These are phyloP conservation scores for Lycophotia porphyrea DNA, from an alignment of 2,888 invertebrate species.

Conservation along the genomic window DNA sequence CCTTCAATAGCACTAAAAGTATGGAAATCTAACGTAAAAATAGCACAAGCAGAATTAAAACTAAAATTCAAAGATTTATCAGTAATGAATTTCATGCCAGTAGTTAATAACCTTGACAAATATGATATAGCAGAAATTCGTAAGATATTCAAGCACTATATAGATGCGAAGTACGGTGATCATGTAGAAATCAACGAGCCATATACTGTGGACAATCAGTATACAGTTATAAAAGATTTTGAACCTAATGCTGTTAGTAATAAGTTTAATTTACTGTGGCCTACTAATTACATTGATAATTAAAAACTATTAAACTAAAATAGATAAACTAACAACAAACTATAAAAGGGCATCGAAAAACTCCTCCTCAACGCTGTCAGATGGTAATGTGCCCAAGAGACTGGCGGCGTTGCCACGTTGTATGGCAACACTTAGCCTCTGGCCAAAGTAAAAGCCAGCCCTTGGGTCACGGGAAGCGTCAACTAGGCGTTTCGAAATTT, in stretches of 20 bases:
- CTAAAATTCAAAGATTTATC: slow-evolving; percentile 53
- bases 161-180: slow-evolving; percentile 57
- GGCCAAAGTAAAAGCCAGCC: no score
- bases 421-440: no score
- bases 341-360: no score
- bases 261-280: slow-evolving; percentile 62
- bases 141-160: slow-evolving; percentile 48
- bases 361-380: no score
- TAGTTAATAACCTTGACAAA: slow-evolving; percentile 45
- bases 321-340: no score
- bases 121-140: slow-evolving; percentile 48
- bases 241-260: slow-evolving; percentile 1
- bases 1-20: slow-evolving; percentile 57
- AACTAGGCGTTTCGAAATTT: no score
- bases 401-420: no score
- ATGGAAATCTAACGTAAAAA: slow-evolving; percentile 61
- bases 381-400: no score
- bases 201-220: slow-evolving; percentile 45
- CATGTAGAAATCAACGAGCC: slow-evolving; percentile 53
- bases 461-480: no score
- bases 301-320: no score
- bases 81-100: slow-evolving; percentile 63
- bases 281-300: no score
- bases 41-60: slow-evolving; percentile 60
- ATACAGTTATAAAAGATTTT: slow-evolving; percentile 42